A percentile compares a stretch with the other conserved stretches of the same genome.
Conservation (phyloP, 2,888 invertebrate species). For the Drosophila anomalata region DNA sequence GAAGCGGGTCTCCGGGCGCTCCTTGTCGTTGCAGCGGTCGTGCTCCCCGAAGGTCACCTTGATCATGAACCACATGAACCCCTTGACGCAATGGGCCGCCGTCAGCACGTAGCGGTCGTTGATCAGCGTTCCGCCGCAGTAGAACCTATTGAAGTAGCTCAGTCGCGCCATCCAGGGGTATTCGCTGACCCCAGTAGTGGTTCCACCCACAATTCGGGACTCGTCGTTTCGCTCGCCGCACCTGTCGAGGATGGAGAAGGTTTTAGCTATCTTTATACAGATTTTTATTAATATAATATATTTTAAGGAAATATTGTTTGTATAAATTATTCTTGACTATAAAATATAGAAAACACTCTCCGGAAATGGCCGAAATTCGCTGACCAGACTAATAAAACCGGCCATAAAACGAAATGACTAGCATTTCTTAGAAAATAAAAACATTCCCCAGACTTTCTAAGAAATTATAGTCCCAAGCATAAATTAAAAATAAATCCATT, state of each 20-base stretch:
- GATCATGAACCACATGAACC: conserved; percentile 97
- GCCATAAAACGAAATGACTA: not conserved
- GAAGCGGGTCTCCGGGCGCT: conserved; percentile 90
- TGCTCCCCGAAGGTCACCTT: conserved; percentile 95
- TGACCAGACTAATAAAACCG: not conserved
- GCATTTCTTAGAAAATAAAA: conserved; percentile 1
- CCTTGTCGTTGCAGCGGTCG: conserved; percentile 90
- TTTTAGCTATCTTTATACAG: not conserved
- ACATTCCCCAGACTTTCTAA: not conserved
- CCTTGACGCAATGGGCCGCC: conserved; percentile 95
- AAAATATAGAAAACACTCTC: not conserved
- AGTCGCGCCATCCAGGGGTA: conserved; percentile 96
- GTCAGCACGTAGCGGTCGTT: conserved; percentile 94
- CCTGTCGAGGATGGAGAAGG: conserved; percentile 70
- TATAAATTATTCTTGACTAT: not conserved
- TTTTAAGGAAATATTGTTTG: not conserved
- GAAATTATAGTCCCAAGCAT: not conserved
- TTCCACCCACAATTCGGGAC: conserved; percentile 92
- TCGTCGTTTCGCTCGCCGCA: conserved; percentile 93
- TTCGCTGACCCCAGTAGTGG: conserved; percentile 90
- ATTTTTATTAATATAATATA: not conserved
- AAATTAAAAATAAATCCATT: not conserved
- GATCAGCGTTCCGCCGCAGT: conserved; percentile 94
- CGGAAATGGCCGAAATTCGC: not conserved
- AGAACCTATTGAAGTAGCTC: conserved; percentile 94